Evolutionary conservation across 2,888 invertebrate genomes (phyloP).

Genomic region (Mystacides longicornis): DNA sequence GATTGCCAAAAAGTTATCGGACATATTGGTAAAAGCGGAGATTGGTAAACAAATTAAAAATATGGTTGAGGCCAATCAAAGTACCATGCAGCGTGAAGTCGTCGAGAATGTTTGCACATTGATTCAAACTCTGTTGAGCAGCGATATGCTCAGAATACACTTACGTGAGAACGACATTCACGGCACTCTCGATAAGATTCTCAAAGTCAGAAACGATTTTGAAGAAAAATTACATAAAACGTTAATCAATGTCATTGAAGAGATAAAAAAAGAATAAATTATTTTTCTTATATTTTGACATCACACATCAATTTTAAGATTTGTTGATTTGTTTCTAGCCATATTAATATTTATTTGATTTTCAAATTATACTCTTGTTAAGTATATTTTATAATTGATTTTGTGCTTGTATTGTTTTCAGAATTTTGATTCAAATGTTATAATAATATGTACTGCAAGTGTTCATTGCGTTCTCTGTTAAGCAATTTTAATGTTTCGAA

Average conservation of each 20-base stretch:
- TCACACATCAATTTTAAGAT: no score
- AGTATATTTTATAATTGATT: no score
- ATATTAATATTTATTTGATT: no score
- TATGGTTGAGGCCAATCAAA: constrained; percentile 43
- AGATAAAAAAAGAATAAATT: constrained; percentile 10
- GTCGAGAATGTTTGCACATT: constrained; percentile 47
- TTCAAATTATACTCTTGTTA: no score
- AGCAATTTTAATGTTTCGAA: no score
- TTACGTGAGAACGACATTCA: constrained; percentile 11
- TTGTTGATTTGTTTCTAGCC: no score
- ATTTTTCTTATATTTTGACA: no score
- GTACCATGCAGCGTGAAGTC: constrained; percentile 44
- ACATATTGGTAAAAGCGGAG: constrained; percentile 43
- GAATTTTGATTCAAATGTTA: no score
- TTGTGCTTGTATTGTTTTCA: no score
- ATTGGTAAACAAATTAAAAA: constrained; percentile 46
- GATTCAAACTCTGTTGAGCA: constrained; percentile 41
- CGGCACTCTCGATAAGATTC: constrained; percentile 34
- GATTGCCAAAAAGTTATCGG: constrained; percentile 8
- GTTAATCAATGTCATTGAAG: constrained; percentile 25
- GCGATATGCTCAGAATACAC: constrained; percentile 27
- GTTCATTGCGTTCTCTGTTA: no score
- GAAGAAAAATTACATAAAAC: constrained; percentile 34
- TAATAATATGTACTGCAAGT: no score
- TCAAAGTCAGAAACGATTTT: constrained; percentile 36